These are phyloP conservation scores for Lepidocyrtoides sp. DNA, from an alignment of 2,888 invertebrate genomes.

Conservation along the genomic window DNA sequence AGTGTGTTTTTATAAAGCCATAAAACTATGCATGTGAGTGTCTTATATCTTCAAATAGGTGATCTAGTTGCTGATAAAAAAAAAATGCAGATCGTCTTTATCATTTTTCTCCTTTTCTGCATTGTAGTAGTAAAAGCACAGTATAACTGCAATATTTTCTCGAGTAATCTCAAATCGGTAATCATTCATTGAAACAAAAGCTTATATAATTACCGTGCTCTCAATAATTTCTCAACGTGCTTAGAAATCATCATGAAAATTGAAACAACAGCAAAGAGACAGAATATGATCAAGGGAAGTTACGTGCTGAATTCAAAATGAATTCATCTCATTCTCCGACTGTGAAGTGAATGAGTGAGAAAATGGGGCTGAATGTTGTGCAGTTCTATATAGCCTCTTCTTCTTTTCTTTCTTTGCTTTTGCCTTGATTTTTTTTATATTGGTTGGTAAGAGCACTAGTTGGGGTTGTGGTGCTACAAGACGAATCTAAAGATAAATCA, in stretches of 20 bases:
- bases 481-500: conserved; percentile 71
- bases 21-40: too few species aligned
- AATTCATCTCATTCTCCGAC: conserved; percentile 50
- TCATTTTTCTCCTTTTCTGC: too few species aligned
- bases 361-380: too few species aligned
- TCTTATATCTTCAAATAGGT: too few species aligned
- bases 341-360: conserved; percentile 37
- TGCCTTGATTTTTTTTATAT: conserved; percentile 9
- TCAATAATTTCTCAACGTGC: conserved; percentile 65
- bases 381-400: background rate
- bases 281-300: conserved; percentile 54
- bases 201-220: conserved; percentile 48
- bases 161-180: conserved; percentile 37
- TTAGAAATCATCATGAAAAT: conserved; percentile 59
- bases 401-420: conserved; percentile 27
- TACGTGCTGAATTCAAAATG: conserved; percentile 52
- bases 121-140: too few species aligned
- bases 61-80: too few species aligned
- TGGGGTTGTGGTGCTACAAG: background rate
- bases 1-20: background rate
- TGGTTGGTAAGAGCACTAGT: conserved; percentile 7
- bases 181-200: conserved; percentile 32
- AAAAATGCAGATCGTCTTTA: conserved; percentile 1
- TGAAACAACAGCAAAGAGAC: conserved; percentile 59
- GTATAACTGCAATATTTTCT: background rate